phyloP scores from a whole-genome alignment of 2,797 vertebrate genomes.

The Chanos chanos region DNA sequence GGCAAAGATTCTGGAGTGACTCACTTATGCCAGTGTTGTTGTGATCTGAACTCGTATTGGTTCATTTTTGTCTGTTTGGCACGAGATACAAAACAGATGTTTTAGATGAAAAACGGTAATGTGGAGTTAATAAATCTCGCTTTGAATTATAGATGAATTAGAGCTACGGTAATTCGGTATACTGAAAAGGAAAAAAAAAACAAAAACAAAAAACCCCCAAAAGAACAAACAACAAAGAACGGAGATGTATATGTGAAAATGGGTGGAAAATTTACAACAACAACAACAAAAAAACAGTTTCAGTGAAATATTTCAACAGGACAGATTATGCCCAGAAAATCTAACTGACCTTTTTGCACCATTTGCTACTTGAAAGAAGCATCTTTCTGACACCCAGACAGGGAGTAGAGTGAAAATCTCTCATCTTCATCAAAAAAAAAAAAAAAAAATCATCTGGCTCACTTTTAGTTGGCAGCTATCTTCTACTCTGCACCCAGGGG shows the following conservation, averaged over 20 bases:
- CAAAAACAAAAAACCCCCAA: no score
- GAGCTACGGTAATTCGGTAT: slow-evolving; percentile 12
- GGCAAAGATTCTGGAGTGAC: neutral
- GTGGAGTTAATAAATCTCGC: slow-evolving; percentile 31
- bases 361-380: slow-evolving; percentile 1
- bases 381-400: neutral
- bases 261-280: no score
- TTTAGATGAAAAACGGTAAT: slow-evolving; percentile 28
- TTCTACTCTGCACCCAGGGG: slow-evolving; percentile 27
- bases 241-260: no score
- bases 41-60: slow-evolving; percentile 37
- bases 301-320: no score
- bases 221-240: no score
- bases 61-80: slow-evolving; percentile 29
- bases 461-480: slow-evolving; percentile 18
- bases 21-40: slow-evolving; percentile 20
- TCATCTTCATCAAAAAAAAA: slow-evolving; percentile 18
- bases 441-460: slow-evolving; percentile 12
- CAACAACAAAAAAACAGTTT: no score
- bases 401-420: neutral
- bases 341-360: slow-evolving; percentile 20
- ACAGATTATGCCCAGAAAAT: neutral
- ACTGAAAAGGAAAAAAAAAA: slow-evolving; percentile 5
- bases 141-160: slow-evolving; percentile 29
- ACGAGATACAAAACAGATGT: slow-evolving; percentile 40